Evolutionary conservation across 2,888 invertebrate genomes (phyloP).

Genomic region (Lordiphosa fenestrarum): DNA sequence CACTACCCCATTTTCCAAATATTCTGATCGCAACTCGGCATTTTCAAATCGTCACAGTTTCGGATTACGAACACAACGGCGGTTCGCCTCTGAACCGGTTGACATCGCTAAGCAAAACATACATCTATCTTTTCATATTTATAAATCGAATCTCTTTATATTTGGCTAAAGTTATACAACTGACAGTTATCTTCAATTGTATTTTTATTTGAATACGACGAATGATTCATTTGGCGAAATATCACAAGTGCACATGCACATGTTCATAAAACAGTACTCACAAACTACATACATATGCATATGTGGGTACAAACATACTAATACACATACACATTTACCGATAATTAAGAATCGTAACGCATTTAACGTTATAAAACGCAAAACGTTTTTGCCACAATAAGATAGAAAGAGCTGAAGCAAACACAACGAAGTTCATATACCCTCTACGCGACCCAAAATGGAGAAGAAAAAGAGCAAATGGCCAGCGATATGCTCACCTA

Average conservation of each 20-base stretch:
- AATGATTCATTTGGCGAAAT: constrained; percentile 11
- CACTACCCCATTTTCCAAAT: too few species aligned
- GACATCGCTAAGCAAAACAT: too few species aligned
- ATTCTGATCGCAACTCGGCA: too few species aligned
- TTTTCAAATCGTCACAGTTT: too few species aligned
- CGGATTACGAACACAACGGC: too few species aligned
- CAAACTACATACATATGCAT: neutral
- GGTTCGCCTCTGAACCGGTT: too few species aligned
- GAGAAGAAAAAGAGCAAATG: neutral
- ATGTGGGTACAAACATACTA: neutral
- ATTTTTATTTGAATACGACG: constrained; percentile 5
- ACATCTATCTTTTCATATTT: too few species aligned
- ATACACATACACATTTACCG: neutral
- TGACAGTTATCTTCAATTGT: constrained; percentile 18
- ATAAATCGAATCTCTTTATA: too few species aligned
- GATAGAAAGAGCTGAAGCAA: constrained; percentile 10
- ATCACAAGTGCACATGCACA: constrained; percentile 23
- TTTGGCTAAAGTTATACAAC: constrained; percentile 22
- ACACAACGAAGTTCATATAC: constrained; percentile 1
- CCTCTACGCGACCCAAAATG: neutral
- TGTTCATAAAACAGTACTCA: constrained; percentile 4
- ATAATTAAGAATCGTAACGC: constrained; percentile 24
- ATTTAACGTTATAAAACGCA: constrained; percentile 19
- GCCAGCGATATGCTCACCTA: too few species aligned
- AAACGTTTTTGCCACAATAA: constrained; percentile 3